phyloP scores from a whole-genome alignment of 2,888 invertebrate genomes.

The Lasioglossum calceatum region DNA sequence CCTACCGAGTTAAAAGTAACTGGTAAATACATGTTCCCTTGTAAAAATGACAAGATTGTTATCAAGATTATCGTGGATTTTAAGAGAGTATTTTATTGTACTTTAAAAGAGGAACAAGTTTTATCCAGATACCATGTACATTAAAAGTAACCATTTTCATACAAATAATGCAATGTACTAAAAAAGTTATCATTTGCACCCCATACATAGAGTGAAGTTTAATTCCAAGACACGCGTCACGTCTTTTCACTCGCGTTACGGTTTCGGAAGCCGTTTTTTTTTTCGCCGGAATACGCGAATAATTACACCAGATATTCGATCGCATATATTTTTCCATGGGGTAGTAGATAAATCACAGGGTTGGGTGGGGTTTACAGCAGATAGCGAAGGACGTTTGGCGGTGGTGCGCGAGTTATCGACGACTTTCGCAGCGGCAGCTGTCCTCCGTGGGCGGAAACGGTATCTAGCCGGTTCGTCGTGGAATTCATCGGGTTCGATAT shows the following conservation, averaged over 20 bases:
- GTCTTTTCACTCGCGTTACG: not conserved
- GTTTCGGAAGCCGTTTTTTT: not conserved
- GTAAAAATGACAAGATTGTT: too few species aligned
- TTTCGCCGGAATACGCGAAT: not conserved
- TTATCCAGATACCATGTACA: not conserved
- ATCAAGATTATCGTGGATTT: not conserved
- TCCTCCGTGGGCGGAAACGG: slow-evolving; percentile 36
- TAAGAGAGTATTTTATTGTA: not conserved
- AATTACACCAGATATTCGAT: not conserved
- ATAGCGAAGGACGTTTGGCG: slow-evolving; percentile 20
- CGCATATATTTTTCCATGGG: not conserved
- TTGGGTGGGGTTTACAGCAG: not conserved
- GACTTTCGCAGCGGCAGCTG: slow-evolving; percentile 17
- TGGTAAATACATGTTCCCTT: too few species aligned
- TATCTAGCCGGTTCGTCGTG: slow-evolving; percentile 8
- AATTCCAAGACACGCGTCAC: not conserved
- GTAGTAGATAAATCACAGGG: slow-evolving; percentile 33
- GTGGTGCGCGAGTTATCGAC: slow-evolving; percentile 27
- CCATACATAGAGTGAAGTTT: not conserved
- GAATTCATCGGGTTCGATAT: not conserved
- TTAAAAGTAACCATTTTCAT: not conserved
- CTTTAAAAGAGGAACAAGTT: too few species aligned
- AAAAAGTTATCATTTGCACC: not conserved
- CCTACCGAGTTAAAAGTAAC: too few species aligned
- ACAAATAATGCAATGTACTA: not conserved